A percentile compares a stretch with the other conserved stretches of the same genome.
phyloP scores from a whole-genome alignment of 2,113 vertebrate genomes.

The Aix galericulata region DNA sequence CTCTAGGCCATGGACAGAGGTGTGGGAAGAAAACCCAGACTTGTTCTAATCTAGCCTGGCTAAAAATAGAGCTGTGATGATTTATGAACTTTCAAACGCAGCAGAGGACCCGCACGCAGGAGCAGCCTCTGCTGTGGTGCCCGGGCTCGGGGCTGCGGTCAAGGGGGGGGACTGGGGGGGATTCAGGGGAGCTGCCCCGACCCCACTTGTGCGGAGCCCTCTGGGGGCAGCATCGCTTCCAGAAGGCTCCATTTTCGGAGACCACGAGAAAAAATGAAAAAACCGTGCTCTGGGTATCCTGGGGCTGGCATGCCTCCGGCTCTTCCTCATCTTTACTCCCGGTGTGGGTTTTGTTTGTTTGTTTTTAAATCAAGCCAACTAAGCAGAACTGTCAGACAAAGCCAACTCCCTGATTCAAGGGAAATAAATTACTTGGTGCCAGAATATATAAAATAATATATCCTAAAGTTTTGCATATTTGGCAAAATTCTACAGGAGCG shows the following conservation, averaged over 20 bases:
- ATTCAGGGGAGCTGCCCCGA: rapidly evolving
- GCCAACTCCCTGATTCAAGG: background rate
- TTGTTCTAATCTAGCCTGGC: background rate
- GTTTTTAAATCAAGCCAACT: background rate
- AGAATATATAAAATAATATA: background rate
- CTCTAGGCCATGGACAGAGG: background rate
- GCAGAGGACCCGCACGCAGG: background rate
- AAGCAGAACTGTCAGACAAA: background rate
- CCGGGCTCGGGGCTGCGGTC: background rate
- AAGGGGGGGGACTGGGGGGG: no score
- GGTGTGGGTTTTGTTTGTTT: no score
- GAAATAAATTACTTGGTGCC: background rate
- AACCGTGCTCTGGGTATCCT: background rate
- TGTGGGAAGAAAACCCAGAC: conserved; percentile 18
- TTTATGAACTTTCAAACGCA: conserved; percentile 24
- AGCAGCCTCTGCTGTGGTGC: background rate
- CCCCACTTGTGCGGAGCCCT: no score
- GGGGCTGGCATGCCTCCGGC: no score
- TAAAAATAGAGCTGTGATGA: conserved; percentile 27
- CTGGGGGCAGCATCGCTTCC: background rate
- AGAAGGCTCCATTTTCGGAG: background rate
- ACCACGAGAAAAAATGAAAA: background rate
- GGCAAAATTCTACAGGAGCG: background rate
- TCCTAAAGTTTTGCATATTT: background rate
- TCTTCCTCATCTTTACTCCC: no score